Evolutionary conservation across 2,888 invertebrate species (phyloP).

Genomic region (Sminthurides aquaticus): DNA sequence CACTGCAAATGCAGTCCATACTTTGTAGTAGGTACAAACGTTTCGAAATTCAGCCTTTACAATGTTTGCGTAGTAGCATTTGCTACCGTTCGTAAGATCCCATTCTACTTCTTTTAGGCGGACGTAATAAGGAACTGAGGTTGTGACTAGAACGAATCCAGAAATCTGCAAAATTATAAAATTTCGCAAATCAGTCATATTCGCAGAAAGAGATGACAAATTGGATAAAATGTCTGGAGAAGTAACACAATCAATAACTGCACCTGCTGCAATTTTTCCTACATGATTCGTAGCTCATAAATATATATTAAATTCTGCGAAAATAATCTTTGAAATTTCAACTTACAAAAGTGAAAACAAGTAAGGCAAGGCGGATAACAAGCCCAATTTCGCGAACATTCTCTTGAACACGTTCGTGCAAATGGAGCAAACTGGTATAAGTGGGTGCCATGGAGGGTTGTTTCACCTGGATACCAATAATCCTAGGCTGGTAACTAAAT

Average conservation of each 20-base stretch:
- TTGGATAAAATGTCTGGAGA: too few species aligned
- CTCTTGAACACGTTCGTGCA: not conserved
- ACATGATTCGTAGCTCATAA: too few species aligned
- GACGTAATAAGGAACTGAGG: not conserved
- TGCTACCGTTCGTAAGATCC: not conserved
- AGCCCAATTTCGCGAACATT: not conserved
- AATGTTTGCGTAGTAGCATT: not conserved
- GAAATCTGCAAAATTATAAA: not conserved
- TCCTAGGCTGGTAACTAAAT: too few species aligned
- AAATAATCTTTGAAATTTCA: not conserved
- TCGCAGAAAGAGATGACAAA: too few species aligned
- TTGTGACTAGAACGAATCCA: not conserved
- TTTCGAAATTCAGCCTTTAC: not conserved
- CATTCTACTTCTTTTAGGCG: not conserved
- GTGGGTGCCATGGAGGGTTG: not conserved
- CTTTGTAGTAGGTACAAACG: conserved; percentile 2
- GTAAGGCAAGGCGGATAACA: not conserved
- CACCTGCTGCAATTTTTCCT: too few species aligned
- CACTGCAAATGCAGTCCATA: not conserved
- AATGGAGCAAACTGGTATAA: not conserved
- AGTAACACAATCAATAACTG: too few species aligned
- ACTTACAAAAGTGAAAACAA: not conserved
- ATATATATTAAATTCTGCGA: too few species aligned
- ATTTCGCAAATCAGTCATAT: not conserved
- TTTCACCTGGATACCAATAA: not conserved